Evolutionary conservation across 2,888 invertebrate genomes (phyloP).

Genomic region (Euzophera pinguis): DNA sequence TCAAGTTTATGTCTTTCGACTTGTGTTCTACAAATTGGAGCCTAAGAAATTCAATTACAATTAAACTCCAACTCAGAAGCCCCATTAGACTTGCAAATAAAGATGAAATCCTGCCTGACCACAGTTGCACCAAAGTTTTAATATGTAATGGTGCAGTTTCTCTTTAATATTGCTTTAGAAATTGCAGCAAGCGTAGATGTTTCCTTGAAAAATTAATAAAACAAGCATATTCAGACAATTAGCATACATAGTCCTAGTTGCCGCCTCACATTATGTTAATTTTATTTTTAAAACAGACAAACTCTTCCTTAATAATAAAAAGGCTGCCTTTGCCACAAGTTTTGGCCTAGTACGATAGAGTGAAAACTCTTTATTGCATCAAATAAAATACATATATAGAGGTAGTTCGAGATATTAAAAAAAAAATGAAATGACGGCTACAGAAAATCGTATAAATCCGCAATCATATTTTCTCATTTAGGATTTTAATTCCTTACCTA

Average conservation of each 20-base stretch:
- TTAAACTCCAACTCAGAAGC: background rate
- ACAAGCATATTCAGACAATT: background rate
- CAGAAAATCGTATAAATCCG: too few species aligned
- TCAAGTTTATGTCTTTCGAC: background rate
- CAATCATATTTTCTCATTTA: too few species aligned
- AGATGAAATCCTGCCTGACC: slow-evolving; percentile 1
- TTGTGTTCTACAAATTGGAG: background rate
- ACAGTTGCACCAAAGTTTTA: slow-evolving; percentile 3
- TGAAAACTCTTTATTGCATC: too few species aligned
- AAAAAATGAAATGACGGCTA: too few species aligned
- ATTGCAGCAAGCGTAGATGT: background rate
- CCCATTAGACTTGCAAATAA: background rate
- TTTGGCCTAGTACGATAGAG: too few species aligned
- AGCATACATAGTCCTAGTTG: background rate
- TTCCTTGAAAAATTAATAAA: background rate
- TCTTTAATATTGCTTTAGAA: background rate
- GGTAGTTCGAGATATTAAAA: too few species aligned
- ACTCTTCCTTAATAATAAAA: too few species aligned
- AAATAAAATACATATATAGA: too few species aligned
- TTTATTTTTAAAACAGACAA: background rate
- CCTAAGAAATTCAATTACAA: background rate
- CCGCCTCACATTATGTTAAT: background rate
- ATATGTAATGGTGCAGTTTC: background rate
- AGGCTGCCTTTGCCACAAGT: too few species aligned
- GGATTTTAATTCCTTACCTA: too few species aligned